Conservation (phyloP, 2,888 invertebrate genomes). For the Acleris holmiana region DNA sequence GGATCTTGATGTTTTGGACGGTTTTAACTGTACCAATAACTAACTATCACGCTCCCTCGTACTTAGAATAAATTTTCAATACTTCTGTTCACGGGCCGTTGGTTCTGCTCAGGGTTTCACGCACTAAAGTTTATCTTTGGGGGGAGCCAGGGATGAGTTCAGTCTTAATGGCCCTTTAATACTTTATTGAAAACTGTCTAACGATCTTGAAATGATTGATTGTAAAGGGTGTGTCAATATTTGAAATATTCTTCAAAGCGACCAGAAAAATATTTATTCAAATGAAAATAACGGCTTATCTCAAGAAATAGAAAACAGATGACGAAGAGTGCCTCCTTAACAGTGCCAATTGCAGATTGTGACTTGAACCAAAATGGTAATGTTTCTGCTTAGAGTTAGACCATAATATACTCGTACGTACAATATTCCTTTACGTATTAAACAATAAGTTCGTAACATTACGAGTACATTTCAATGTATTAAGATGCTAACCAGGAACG, state of each 20-base stretch:
- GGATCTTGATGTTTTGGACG: constrained; percentile 46
- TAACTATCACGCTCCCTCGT: constrained; percentile 74
- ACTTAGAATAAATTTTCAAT: constrained; percentile 83
- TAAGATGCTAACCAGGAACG: background rate
- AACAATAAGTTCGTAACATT: too few relatives aligned
- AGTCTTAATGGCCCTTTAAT: constrained; percentile 75
- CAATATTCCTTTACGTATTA: too few relatives aligned
- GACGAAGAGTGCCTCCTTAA: too few relatives aligned
- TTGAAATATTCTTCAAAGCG: constrained; percentile 4
- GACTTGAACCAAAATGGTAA: too few relatives aligned
- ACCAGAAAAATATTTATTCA: too few relatives aligned
- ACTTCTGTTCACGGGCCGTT: constrained; percentile 71
- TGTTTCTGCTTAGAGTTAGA: background rate
- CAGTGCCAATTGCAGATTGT: too few relatives aligned
- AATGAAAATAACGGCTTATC: too few relatives aligned
- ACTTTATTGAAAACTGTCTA: constrained; percentile 58
- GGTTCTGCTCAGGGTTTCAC: constrained; percentile 73
- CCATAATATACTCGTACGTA: too few relatives aligned
- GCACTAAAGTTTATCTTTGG: constrained; percentile 53
- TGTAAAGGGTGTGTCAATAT: constrained; percentile 42
- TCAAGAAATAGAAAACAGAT: too few relatives aligned
- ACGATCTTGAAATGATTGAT: constrained; percentile 62
- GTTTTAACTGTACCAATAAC: constrained; percentile 66
- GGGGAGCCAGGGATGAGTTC: constrained; percentile 47
- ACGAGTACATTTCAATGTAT: too few relatives aligned